A percentile compares a stretch with the other conserved stretches of the same genome.
Evolutionary conservation across 2,888 invertebrate species (phyloP).

Genomic region (Gastrophysa polygoni): DNA sequence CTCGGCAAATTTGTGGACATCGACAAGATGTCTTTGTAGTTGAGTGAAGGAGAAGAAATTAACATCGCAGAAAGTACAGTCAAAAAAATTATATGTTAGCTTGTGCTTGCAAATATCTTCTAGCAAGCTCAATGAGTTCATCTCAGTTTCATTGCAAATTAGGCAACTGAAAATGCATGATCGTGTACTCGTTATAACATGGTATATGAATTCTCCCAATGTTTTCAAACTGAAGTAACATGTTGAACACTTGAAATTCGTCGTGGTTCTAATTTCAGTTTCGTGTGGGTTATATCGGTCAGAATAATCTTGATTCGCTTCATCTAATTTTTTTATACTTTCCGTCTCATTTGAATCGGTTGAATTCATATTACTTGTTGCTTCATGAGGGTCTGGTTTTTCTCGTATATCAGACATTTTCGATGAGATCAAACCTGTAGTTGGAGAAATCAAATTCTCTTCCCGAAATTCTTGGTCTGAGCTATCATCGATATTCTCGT

Average conservation of each 20-base stretch:
- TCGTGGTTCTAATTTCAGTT: background rate
- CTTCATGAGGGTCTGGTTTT: background rate
- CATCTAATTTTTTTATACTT: too few species aligned
- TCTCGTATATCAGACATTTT: background rate
- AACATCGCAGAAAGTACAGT: constrained; percentile 6
- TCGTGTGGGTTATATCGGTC: background rate
- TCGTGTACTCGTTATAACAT: background rate
- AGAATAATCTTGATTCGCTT: too few species aligned
- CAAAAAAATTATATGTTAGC: constrained; percentile 10
- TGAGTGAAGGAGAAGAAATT: background rate
- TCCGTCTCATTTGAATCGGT: too few species aligned
- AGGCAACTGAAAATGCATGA: constrained; percentile 4
- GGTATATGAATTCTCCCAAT: constrained; percentile 1
- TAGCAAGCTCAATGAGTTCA: background rate
- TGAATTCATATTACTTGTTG: too few species aligned
- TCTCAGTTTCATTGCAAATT: background rate
- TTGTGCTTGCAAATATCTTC: constrained; percentile 10
- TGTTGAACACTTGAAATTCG: constrained; percentile 9
- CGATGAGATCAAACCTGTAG: background rate
- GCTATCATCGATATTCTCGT: background rate
- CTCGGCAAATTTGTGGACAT: background rate
- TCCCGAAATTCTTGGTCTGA: background rate
- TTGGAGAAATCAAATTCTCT: background rate
- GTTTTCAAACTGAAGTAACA: constrained; percentile 6
- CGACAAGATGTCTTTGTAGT: constrained; percentile 2